These are phyloP conservation scores for Caenorhabditis japonica DNA, from an alignment of 2,888 invertebrate species.

Conservation along the genomic window DNA sequence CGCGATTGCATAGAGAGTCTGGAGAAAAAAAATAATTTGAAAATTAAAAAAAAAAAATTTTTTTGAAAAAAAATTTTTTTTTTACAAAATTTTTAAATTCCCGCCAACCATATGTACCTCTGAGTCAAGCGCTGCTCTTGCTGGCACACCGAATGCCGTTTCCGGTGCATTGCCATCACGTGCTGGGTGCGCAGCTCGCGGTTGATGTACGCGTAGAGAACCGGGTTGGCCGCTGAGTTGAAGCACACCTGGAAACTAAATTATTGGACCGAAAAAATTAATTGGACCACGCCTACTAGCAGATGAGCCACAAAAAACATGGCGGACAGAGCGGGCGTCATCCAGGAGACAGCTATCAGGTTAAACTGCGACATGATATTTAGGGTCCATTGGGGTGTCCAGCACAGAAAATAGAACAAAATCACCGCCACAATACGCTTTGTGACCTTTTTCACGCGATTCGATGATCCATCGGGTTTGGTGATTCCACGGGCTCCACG, in stretches of 20 bases:
- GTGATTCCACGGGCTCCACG: constrained; percentile 37
- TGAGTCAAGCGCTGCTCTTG: constrained; percentile 33
- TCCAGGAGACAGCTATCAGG: constrained; percentile 69
- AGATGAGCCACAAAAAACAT: constrained; percentile 75
- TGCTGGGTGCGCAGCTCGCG: constrained; percentile 75
- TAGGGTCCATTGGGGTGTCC: constrained; percentile 75
- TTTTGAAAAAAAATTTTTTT: neutral
- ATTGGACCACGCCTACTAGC: constrained; percentile 36
- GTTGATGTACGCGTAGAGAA: constrained; percentile 76
- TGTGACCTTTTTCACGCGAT: constrained; percentile 67
- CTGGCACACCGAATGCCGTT: constrained; percentile 68
- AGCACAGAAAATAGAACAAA: constrained; percentile 75
- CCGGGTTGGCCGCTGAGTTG: constrained; percentile 77
- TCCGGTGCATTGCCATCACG: constrained; percentile 69
- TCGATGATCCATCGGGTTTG: constrained; percentile 42
- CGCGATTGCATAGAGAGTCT: constrained; percentile 40
- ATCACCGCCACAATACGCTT: constrained; percentile 75
- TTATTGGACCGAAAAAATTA: neutral
- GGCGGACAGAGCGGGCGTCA: constrained; percentile 69
- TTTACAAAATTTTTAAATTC: too few species aligned
- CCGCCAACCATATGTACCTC: constrained; percentile 9
- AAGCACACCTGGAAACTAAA: constrained; percentile 69
- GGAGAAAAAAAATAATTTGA: neutral
- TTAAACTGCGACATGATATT: constrained; percentile 74
- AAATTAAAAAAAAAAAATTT: neutral